A percentile compares a stretch with the other conserved stretches of the same genome.
Evolutionary conservation across 2,888 invertebrate species (phyloP).

Genomic region (Azorinus chamasolen): DNA sequence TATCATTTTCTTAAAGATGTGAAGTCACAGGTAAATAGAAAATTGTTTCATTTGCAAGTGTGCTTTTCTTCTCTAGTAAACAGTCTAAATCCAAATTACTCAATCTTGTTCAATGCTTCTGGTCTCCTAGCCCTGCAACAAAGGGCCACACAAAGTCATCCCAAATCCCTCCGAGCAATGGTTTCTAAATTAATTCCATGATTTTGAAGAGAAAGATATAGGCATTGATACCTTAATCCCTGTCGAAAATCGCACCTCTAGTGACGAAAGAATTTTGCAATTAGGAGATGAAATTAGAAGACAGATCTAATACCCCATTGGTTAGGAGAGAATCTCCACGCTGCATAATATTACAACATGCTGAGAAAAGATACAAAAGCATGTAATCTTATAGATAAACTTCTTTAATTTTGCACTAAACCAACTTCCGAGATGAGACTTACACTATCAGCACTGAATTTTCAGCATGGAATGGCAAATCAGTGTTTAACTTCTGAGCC

Average conservation of each 20-base stretch:
- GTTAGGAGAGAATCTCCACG: not conserved
- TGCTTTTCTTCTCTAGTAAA: slow-evolving; percentile 22
- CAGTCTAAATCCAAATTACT: slow-evolving; percentile 38
- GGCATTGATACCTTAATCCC: slow-evolving; percentile 55
- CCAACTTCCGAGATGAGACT: no score
- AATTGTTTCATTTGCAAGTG: slow-evolving; percentile 32
- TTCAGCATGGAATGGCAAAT: no score
- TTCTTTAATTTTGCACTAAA: no score
- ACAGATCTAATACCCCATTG: not conserved
- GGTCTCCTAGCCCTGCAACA: slow-evolving; percentile 13
- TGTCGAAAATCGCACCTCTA: slow-evolving; percentile 35
- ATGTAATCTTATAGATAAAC: no score
- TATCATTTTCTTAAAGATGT: slow-evolving; percentile 41
- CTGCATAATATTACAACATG: no score
- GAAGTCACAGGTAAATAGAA: slow-evolving; percentile 21
- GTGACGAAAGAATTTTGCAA: slow-evolving; percentile 43
- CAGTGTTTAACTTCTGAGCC: no score
- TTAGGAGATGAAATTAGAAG: slow-evolving; percentile 4
- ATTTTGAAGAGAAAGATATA: no score
- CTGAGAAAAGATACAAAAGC: no score
- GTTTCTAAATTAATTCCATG: slow-evolving; percentile 29
- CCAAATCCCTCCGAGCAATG: slow-evolving; percentile 21
- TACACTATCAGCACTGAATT: no score
- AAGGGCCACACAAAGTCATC: slow-evolving; percentile 11
- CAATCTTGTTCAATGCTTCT: slow-evolving; percentile 35